Evolutionary conservation across 2,888 invertebrate species (phyloP), one percentile per base, ranked within the genome.

Genomic region (Pandemis heparana): DNA sequence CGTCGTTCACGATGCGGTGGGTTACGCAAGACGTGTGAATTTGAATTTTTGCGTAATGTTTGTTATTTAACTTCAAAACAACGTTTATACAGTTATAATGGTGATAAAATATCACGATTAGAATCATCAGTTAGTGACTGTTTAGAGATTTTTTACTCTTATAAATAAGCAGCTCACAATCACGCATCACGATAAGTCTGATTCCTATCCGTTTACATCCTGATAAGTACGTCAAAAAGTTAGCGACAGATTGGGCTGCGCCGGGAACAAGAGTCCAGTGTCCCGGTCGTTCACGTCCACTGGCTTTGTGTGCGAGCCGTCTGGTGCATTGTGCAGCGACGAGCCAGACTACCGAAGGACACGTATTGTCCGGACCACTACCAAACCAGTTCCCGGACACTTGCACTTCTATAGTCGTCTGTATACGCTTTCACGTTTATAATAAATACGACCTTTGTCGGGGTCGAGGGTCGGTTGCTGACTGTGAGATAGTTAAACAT

Each of bases 331-430:
- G 75, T 83, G 83, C 83, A 65, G 89, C 87, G 89, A 87, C 87
- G 88, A 85, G 85, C 83, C 86, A 87, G 87, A 86, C 86, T 83
- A 83, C 23, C 81, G 87, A 89, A 91, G 91, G 90, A 86, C 90
- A 82, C 79, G 84, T 84, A 84, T 89, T 89, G 89, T 89, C 81
- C 83, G 80, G 79, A 78, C 77, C 76, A 76, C 80, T 77, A 82
- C 78, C 81, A 84, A 91, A 92, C 92, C 89, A 87, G 92, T 91
- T 89, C 81, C 78, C 77, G 74, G 85, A 85, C 88, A 90, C 91
- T 91, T 91, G 90, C 89, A 88, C 88, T 90, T 83, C 85, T 84
- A 83, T 84, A 79, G 82, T 81, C 80, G 82, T 80, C 83, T 77
- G 66, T 74, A 84, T 74, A 84, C 80, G 82, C 85, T 89, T 87